A percentile compares a stretch with the other conserved stretches of the same genome.
Evolutionary conservation across 92 coral and sea anemone genomes (phyloP).

Genomic region (Chrysogorgia sp.): DNA sequence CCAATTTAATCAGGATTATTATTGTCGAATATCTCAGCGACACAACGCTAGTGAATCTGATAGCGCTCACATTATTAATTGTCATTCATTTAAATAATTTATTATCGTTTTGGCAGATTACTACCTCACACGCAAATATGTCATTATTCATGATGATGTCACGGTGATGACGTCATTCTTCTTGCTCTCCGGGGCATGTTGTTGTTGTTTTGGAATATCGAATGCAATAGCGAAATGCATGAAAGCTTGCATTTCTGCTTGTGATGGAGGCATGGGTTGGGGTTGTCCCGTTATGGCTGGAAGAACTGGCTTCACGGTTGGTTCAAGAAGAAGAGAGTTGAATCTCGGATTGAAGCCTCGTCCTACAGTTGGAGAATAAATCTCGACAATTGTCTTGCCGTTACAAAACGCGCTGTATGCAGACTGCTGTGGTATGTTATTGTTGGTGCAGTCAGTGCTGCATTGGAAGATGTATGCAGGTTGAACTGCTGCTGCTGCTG

Average conservation of each 20-base stretch:
- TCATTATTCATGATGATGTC: not conserved
- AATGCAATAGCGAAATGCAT: slow-evolving; percentile 21
- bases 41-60: no score
- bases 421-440: slow-evolving; percentile 1
- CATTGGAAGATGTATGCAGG: not conserved
- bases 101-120: no score
- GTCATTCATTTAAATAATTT: no score
- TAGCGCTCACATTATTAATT: no score
- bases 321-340: slow-evolving; percentile 56
- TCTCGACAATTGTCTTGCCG: slow-evolving; percentile 28
- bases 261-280: not conserved
- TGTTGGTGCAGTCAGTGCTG: not conserved
- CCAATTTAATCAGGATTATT: no score
- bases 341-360: slow-evolving; percentile 61
- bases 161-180: not conserved
- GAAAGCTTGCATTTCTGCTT: slow-evolving; percentile 31
- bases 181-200: not conserved
- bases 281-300: slow-evolving; percentile 41
- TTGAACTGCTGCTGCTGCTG: no score
- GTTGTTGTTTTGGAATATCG: not conserved
- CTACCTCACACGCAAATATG: no score
- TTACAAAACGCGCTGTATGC: slow-evolving; percentile 15
- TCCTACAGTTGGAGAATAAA: slow-evolving; percentile 44
- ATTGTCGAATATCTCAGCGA: no score
- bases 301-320: slow-evolving; percentile 40